Base-by-base conservation (phyloP, 2,888 invertebrate species). In the Argynnis bischoffii region DNA sequence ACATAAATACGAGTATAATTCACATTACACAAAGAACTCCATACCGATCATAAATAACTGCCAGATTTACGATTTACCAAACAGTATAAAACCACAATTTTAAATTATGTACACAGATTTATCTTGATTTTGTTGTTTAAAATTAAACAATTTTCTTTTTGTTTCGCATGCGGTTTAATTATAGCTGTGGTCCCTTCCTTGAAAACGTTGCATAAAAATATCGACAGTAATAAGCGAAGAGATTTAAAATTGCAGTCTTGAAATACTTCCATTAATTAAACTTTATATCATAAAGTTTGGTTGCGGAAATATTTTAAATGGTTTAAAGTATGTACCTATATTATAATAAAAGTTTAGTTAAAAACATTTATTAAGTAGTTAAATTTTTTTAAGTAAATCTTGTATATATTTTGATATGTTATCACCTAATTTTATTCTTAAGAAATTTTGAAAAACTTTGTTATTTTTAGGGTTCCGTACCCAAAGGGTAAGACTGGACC, bases 81-180 rank as follows among this genome's bases (percentile, higher is more conserved):
- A 69, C 51, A 65, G 59, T 69, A 56, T 21, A 61, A 65, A 61
- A 56, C 65, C 69, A 61, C 69, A 69, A 65, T 69, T 69, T 65
- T 69, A 65, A 69, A 69, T 65, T 69, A 69, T 69, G 61, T 69
- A 35, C 56, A 26, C 47, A 65, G 64, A 69, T 69, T 69, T 69
- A 69, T 61, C 69, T 69, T 69, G 69, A 60, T 69, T 65, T 65
- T 69, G 59, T 63, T 69, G 69, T 71, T 70, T 46, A 66, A 26
- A 71, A 68, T 71, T 71, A 71, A 67, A 71, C 68, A 70, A 66
- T 69, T 69, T 69, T 68, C 70, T 74, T 70, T 71, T 72, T 69
- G 70, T 71, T 56, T 61, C 60, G 65, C 61, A 16, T 66, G 69
- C 72, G 71, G 71, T 72, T 74, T 74, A 71, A 72, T 74, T 74